Evolutionary conservation across 92 coral and sea anemone species (phyloP).

Genomic region (Epizoanthus ramosus): DNA sequence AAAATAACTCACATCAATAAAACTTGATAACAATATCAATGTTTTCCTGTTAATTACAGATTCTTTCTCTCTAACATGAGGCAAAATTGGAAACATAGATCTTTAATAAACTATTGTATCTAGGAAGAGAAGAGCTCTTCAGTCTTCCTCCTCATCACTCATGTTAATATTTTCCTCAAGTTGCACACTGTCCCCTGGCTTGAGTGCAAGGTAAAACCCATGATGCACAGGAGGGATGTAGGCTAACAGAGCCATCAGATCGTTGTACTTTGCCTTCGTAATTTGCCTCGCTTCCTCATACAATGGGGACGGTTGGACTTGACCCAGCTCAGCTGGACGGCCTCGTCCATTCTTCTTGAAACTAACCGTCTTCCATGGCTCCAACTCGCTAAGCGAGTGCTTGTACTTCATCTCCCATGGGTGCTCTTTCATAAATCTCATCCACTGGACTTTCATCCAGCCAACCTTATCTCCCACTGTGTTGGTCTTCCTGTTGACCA

Average conservation of each 20-base stretch:
- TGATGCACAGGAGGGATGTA: constrained; percentile 61
- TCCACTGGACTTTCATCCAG: constrained; percentile 54
- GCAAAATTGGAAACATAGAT: no score
- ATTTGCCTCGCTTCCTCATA: constrained; percentile 45
- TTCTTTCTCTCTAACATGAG: no score
- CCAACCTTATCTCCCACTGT: constrained; percentile 49
- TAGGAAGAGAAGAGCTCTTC: constrained; percentile 15
- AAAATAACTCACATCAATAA: no score
- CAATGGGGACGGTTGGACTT: constrained; percentile 43
- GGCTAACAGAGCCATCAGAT: constrained; percentile 50
- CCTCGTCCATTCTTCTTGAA: constrained; percentile 53
- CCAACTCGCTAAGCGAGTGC: constrained; percentile 50
- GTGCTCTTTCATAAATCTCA: constrained; percentile 45
- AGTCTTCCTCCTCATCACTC: constrained; percentile 37
- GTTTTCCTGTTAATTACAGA: no score
- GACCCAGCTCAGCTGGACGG: constrained; percentile 43
- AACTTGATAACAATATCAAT: no score
- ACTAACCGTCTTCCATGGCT: constrained; percentile 54
- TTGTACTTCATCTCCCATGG: constrained; percentile 55
- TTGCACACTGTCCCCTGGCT: constrained; percentile 37
- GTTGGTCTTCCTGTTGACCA: constrained; percentile 51
- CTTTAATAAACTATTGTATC: no score
- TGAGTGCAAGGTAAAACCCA: constrained; percentile 52
- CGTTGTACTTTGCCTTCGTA: constrained; percentile 56
- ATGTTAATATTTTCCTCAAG: constrained; percentile 24